phyloP scores from a whole-genome alignment of 92 coral and sea anemone genomes.

The Ricordea florida region DNA sequence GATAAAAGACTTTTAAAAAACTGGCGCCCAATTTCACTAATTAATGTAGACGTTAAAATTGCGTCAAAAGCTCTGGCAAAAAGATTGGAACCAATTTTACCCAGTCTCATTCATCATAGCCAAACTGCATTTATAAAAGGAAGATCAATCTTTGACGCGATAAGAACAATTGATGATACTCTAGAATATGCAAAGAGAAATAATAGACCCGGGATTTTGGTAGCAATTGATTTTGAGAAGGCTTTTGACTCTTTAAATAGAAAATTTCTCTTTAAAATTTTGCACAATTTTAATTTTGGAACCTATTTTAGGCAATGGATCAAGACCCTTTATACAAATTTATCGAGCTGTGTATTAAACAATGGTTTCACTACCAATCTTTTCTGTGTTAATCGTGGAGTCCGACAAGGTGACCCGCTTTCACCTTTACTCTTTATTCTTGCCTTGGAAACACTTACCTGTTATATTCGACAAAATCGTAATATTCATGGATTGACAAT shows the following conservation, averaged over 20 bases:
- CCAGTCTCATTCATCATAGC: slow-evolving; percentile 13
- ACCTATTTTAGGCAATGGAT: slow-evolving; percentile 28
- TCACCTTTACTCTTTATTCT: too few species aligned
- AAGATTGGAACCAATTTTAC: too few species aligned
- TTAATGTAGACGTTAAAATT: slow-evolving; percentile 26
- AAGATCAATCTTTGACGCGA: slow-evolving; percentile 30
- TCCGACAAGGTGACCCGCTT: too few species aligned
- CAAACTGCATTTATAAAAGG: slow-evolving; percentile 49
- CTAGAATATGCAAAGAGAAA: neutral
- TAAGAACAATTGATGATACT: slow-evolving; percentile 28
- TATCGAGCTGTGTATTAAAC: too few species aligned
- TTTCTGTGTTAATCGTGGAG: too few species aligned
- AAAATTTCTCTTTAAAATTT: slow-evolving; percentile 25
- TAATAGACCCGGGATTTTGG: neutral
- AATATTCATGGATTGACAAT: too few species aligned
- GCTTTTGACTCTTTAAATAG: slow-evolving; percentile 35
- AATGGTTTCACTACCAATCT: too few species aligned
- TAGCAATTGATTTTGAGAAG: slow-evolving; percentile 25
- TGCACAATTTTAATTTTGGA: slow-evolving; percentile 11
- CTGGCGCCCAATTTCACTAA: too few species aligned
- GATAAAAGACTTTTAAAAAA: too few species aligned
- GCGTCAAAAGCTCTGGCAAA: slow-evolving; percentile 22
- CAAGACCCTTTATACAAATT: slow-evolving; percentile 21
- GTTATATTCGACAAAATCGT: too few species aligned
- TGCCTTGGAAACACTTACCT: too few species aligned